Evolutionary conservation across 2,797 vertebrate genomes (phyloP).

Genomic region (Channallabes apus): DNA sequence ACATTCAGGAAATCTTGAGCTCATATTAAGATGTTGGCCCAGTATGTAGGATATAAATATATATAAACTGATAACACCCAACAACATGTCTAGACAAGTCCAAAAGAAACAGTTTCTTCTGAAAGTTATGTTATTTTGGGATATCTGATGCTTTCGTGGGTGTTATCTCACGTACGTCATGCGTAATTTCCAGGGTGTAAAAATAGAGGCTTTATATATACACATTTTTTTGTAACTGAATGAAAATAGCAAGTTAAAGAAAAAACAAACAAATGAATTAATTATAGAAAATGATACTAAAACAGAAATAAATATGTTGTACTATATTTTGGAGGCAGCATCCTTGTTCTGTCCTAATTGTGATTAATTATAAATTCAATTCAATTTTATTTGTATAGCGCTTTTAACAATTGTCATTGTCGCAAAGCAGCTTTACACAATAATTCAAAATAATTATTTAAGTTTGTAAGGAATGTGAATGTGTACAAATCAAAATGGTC

Average conservation of each 20-base stretch:
- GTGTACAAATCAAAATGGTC: no score
- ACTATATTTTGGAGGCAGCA: neutral
- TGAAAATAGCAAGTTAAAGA: neutral
- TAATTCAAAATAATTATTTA: no score
- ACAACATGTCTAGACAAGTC: constrained; percentile 7
- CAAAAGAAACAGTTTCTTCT: neutral
- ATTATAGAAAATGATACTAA: neutral
- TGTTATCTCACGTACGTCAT: neutral
- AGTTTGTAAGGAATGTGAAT: no score
- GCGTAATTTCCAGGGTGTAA: neutral
- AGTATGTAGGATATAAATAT: neutral
- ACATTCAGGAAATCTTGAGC: no score
- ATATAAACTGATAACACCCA: neutral
- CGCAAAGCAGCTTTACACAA: no score
- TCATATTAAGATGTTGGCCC: no score
- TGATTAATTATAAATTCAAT: no score
- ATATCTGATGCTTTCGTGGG: neutral
- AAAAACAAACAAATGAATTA: neutral
- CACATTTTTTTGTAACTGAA: neutral
- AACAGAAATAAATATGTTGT: neutral
- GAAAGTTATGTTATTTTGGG: constrained; percentile 12
- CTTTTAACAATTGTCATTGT: no score
- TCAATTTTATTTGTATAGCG: no score
- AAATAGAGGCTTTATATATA: neutral
- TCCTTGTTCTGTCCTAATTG: neutral